phyloP scores from a whole-genome alignment of 2,113 vertebrate genomes.

The Salvelinus fontinalis region DNA sequence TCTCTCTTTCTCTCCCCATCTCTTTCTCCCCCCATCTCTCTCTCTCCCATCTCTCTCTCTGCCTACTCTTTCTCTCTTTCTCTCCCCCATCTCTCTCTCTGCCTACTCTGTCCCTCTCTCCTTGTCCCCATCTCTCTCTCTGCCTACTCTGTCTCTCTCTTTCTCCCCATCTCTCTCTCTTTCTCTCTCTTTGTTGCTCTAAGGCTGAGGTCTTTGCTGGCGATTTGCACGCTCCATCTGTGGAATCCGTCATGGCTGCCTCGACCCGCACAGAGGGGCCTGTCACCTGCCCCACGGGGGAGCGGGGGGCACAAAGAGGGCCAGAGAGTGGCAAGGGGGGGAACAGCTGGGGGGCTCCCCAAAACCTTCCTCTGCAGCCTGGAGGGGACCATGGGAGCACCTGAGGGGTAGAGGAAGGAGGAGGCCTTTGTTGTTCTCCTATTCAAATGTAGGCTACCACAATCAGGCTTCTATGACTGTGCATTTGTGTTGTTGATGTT shows the following conservation, averaged over 20 bases:
- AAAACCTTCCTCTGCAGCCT: constrained; percentile 24
- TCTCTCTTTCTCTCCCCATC: too few species aligned
- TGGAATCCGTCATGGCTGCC: constrained; percentile 94
- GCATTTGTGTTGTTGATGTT: constrained; percentile 48
- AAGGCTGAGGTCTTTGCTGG: constrained; percentile 90
- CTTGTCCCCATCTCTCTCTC: constrained; percentile 9
- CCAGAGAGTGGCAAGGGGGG: constrained; percentile 80
- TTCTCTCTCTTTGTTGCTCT: constrained; percentile 87
- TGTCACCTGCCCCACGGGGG: constrained; percentile 96
- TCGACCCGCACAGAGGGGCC: constrained; percentile 84
- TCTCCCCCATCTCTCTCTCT: background rate
- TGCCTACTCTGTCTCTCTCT: constrained; percentile 71
- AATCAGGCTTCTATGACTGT: constrained; percentile 44
- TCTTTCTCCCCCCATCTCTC: too few species aligned
- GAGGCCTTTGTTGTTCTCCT: constrained; percentile 45
- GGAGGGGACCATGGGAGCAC: constrained; percentile 75
- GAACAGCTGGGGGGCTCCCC: constrained; percentile 86
- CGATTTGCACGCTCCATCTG: constrained; percentile 99
- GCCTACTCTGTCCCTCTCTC: constrained; percentile 7
- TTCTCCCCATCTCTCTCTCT: constrained; percentile 72
- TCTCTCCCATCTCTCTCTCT: background rate
- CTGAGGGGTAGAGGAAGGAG: constrained; percentile 68
- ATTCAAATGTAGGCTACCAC: constrained; percentile 53
- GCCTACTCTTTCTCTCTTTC: background rate
- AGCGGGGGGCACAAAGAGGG: constrained; percentile 68